These are phyloP conservation scores for Pelobates cultripes DNA, from an alignment of 2,797 vertebrate genomes.

Conservation along the genomic window DNA sequence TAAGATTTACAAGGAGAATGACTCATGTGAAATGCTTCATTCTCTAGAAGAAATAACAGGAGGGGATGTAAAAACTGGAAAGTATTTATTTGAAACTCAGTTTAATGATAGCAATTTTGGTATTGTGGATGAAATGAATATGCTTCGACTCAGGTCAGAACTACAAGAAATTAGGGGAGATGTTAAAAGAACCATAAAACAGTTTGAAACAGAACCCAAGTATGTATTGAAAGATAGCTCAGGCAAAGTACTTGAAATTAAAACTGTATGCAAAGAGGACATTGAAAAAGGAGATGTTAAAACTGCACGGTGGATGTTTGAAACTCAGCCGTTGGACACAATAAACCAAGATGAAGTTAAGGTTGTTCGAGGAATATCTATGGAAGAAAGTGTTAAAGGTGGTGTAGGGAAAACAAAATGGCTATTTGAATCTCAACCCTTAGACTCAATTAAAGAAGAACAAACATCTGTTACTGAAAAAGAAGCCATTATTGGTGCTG, in stretches of 20 bases:
- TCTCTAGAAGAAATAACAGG: slow-evolving; percentile 75
- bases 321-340: slow-evolving; percentile 80
- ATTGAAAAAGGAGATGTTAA: slow-evolving; percentile 81
- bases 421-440: slow-evolving; percentile 86
- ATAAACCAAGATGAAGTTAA: slow-evolving; percentile 77
- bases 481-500: slow-evolving; percentile 79
- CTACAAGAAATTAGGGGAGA: slow-evolving; percentile 84
- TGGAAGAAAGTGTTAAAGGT: slow-evolving; percentile 80
- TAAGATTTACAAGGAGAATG: slow-evolving; percentile 76
- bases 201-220: slow-evolving; percentile 84
- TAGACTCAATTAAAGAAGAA: slow-evolving; percentile 80
- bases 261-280: slow-evolving; percentile 84
- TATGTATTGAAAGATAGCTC: slow-evolving; percentile 85
- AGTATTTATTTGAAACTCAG: slow-evolving; percentile 85
- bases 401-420: slow-evolving; percentile 80
- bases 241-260: slow-evolving; percentile 83
- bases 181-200: slow-evolving; percentile 81
- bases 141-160: slow-evolving; percentile 80
- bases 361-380: slow-evolving; percentile 80
- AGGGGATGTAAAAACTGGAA: slow-evolving; percentile 82
- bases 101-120: slow-evolving; percentile 81
- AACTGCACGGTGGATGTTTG: slow-evolving; percentile 83
- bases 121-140: slow-evolving; percentile 80
- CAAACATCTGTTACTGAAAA: slow-evolving; percentile 71
- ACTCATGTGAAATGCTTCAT: slow-evolving; percentile 71